Percentiles rank a stretch among this genome's conserved stretches.
phyloP scores from a whole-genome alignment of 2,113 vertebrate genomes.

The Pterocles orientalis region DNA sequence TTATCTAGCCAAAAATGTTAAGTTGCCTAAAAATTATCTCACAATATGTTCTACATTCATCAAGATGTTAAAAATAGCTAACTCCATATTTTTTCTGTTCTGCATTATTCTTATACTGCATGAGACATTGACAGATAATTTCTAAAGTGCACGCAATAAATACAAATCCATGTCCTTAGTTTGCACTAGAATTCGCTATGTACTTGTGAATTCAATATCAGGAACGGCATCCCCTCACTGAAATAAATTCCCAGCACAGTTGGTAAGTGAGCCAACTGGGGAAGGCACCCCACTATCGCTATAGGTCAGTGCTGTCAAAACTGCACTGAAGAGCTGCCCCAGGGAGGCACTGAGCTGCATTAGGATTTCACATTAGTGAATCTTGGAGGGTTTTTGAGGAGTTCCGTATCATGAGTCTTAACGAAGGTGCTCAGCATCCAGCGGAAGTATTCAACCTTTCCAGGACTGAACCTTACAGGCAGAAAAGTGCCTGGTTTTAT shows the following conservation, averaged over 20 bases:
- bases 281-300: not conserved
- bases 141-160: not conserved
- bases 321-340: not conserved
- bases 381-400: not conserved
- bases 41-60: not conserved
- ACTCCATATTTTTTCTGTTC: not conserved
- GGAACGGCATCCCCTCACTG: not conserved
- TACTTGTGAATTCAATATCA: not conserved
- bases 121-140: not conserved
- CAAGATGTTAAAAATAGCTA: not conserved
- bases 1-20: not conserved
- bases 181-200: not conserved
- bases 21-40: not conserved
- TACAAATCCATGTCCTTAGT: not conserved
- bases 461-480: not conserved
- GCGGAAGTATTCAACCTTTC: not conserved
- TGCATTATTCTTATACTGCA: not conserved
- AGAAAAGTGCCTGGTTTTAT: not conserved
- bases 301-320: not conserved
- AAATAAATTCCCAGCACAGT: not conserved
- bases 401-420: not conserved
- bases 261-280: too few relatives aligned
- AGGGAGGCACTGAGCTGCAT: too few relatives aligned
- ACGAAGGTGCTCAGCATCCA: not conserved
- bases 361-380: not conserved